phyloP scores from a whole-genome alignment of 2,113 vertebrate species.

The Elephantulus edwardii region DNA sequence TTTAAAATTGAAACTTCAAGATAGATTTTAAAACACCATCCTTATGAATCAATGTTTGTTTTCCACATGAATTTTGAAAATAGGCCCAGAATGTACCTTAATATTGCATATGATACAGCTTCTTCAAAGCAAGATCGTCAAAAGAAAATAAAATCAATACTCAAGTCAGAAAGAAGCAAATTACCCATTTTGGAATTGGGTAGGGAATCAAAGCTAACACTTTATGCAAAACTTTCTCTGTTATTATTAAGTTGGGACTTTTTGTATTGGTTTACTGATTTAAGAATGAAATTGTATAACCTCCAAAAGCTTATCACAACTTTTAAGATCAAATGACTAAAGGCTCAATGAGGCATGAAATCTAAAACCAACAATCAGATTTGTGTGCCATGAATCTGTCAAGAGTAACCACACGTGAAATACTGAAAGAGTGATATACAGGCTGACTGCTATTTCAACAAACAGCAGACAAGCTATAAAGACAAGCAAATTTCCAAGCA shows the following conservation, averaged over 20 bases:
- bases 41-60: background rate
- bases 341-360: constrained; percentile 46
- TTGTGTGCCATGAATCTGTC: background rate
- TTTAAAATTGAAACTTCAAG: constrained; percentile 21
- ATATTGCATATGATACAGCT: background rate
- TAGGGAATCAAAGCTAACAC: background rate
- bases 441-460: background rate
- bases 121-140: background rate
- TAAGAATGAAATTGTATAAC: background rate
- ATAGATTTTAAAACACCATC: constrained; percentile 17
- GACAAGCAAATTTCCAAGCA: background rate
- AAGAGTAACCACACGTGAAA: constrained; percentile 44
- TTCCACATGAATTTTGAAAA: background rate
- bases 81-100: background rate
- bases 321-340: constrained; percentile 33
- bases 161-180: background rate
- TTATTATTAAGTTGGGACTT: background rate
- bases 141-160: constrained; percentile 22
- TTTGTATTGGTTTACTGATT: background rate
- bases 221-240: background rate
- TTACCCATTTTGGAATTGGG: background rate
- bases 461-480: background rate
- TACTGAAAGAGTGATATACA: background rate
- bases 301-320: constrained; percentile 34
- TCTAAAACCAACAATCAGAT: constrained; percentile 52